Conservation (phyloP, 2,113 vertebrate species). For the Dasypus novemcinctus region DNA sequence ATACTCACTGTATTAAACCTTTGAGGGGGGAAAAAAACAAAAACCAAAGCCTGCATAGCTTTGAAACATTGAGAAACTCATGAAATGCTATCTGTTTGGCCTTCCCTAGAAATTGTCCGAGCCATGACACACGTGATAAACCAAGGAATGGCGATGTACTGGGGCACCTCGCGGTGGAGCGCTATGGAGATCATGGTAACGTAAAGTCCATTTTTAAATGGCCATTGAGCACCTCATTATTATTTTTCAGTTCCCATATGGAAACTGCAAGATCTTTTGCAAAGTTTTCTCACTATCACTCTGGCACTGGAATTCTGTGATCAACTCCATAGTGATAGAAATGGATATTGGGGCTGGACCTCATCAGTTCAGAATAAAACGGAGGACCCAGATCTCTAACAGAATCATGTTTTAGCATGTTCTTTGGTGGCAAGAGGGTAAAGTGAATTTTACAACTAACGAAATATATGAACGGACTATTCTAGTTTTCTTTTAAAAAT, state of each 20-base stretch:
- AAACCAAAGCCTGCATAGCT: neutral
- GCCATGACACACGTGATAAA: conserved; percentile 98
- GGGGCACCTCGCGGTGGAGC: conserved; percentile 97
- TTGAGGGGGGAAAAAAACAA: neutral
- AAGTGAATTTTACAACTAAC: neutral
- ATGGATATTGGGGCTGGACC: neutral
- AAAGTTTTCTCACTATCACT: neutral
- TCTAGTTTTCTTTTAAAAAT: conserved; percentile 7
- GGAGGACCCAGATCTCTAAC: neutral
- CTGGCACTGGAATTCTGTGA: neutral
- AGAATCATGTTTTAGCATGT: neutral
- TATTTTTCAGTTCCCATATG: neutral
- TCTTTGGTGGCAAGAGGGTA: neutral
- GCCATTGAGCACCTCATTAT: accelerated
- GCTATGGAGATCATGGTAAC: conserved; percentile 99
- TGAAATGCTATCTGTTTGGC: neutral
- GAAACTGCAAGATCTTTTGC: neutral
- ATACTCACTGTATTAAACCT: neutral
- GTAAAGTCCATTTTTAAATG: neutral
- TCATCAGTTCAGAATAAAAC: neutral
- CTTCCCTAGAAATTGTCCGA: conserved; percentile 91
- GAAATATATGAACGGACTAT: neutral
- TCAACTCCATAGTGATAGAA: neutral
- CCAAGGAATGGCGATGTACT: conserved; percentile 99
- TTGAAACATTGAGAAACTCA: neutral